A percentile compares a stretch with the other conserved stretches of the same genome.
Conservation (phyloP, 1,140 invertebrate genomes). For the Matsumurasca onukii region DNA sequence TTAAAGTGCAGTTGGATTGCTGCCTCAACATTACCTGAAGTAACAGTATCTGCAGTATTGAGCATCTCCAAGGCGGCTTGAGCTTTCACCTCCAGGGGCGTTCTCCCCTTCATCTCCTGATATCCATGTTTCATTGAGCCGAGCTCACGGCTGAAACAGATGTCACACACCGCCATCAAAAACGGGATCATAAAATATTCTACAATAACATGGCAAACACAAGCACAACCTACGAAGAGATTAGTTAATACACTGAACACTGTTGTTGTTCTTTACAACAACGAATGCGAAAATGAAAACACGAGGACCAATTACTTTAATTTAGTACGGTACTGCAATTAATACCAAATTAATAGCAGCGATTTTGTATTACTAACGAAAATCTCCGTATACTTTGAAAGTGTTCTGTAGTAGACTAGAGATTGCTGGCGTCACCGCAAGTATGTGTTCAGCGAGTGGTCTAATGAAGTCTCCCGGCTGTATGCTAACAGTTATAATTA, state of each 20-base stretch:
- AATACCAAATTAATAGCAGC: no score
- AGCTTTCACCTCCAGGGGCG: slow-evolving; percentile 10
- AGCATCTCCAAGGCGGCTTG: slow-evolving; percentile 16
- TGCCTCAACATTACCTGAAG: slow-evolving; percentile 3
- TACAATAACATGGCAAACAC: no score
- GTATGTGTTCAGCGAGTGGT: not conserved
- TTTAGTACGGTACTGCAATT: no score
- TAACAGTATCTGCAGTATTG: slow-evolving; percentile 1
- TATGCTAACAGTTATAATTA: slow-evolving; percentile 19
- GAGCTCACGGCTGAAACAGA: slow-evolving; percentile 2
- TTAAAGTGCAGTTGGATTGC: no score
- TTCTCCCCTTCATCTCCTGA: slow-evolving; percentile 19
- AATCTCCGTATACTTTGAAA: not conserved
- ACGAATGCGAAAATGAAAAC: no score
- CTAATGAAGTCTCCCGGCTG: slow-evolving; percentile 12
- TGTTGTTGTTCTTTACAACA: no score
- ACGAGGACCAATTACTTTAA: no score
- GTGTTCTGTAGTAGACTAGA: not conserved
- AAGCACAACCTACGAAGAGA: no score
- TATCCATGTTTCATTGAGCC: slow-evolving; percentile 19
- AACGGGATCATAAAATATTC: no score
- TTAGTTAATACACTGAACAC: no score
- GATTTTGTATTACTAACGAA: not conserved
- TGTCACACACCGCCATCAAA: no score
- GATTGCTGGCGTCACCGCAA: no score